phyloP scores from a whole-genome alignment of 2,888 invertebrate species.

The Callimorpha dominula region DNA sequence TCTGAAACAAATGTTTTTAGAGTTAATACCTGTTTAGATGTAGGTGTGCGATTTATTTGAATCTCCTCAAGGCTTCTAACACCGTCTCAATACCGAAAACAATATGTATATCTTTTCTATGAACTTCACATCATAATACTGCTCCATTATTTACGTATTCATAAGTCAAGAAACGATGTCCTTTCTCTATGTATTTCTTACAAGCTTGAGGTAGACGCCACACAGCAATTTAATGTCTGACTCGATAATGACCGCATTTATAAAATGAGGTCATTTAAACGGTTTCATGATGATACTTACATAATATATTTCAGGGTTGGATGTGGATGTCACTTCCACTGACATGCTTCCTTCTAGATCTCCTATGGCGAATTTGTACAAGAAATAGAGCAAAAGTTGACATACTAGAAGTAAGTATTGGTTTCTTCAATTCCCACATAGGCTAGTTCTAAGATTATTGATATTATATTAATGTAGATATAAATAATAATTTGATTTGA shows the following conservation, averaged over 20 bases:
- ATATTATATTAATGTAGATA: not conserved
- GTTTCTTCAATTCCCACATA: no score
- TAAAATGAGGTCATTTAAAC: not conserved
- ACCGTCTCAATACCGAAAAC: not conserved
- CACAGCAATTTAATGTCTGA: conserved; percentile 7
- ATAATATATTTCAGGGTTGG: conserved; percentile 73
- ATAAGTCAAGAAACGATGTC: not conserved
- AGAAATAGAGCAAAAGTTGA: conserved; percentile 72
- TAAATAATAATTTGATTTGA: no score
- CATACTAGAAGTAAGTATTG: conserved; percentile 72
- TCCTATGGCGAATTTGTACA: conserved; percentile 76
- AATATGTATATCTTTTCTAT: not conserved
- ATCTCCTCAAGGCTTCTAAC: not conserved
- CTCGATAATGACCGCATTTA: conserved; percentile 5
- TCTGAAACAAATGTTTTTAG: no score
- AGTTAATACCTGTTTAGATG: no score
- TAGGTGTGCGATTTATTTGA: not conserved
- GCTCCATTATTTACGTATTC: not conserved
- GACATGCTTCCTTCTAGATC: conserved; percentile 71
- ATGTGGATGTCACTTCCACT: conserved; percentile 78
- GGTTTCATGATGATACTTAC: not conserved
- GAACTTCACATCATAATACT: not conserved
- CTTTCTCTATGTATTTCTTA: not conserved
- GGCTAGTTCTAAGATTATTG: not conserved
- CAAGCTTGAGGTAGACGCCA: not conserved